Base-by-base conservation (phyloP, 2,113 vertebrate species). In the Amia ocellicauda region DNA sequence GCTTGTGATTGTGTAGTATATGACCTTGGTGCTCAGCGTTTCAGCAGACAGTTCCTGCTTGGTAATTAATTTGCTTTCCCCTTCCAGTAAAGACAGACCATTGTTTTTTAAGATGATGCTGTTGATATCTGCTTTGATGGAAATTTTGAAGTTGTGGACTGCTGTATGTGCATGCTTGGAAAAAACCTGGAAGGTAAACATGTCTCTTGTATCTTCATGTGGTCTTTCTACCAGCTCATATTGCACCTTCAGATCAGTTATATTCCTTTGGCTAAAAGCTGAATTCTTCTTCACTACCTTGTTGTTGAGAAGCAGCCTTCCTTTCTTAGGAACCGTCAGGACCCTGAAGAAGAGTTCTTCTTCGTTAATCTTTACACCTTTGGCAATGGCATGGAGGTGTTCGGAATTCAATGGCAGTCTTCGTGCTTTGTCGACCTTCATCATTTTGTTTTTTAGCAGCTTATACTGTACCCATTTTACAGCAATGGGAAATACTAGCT, bases 1-100 rank as follows among this genome's bases (percentile, higher is more conserved):
- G 54, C 74, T 83, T 52, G 50, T 83, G 71, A 98, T 59, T 24
- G 85, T 82, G 72, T 95, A 96, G 50, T 78, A 83, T 74, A 95
- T 88, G 3, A 79, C 79, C 66, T 76, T 90, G 47, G 89, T 90
- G 60, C 85, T 84, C 1, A 68, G 63, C 10, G 88, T 93, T 83
- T 91, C 87, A 65, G 90, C 83, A 83, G 92, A 95, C 58, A 98
- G 74, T 26, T 90, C 73, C 0, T 74, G 76, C 74, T 84, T 88
- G 3, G 88, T 95, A 64, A 97, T 93, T 54, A 96, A 71, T 67
- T 88, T 91, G 75, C 83, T 90, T 80, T 93, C 93, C 43, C 94
- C 93, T 80, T 98, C 95, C 67, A 64, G 73, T 70, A 98, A 75
- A 10, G 69, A 75, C 14, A 98, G 82, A 11, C 91, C 91, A 55